Conservation (phyloP, 2,797 vertebrate species). For the Arrhamphus sclerolepis region DNA sequence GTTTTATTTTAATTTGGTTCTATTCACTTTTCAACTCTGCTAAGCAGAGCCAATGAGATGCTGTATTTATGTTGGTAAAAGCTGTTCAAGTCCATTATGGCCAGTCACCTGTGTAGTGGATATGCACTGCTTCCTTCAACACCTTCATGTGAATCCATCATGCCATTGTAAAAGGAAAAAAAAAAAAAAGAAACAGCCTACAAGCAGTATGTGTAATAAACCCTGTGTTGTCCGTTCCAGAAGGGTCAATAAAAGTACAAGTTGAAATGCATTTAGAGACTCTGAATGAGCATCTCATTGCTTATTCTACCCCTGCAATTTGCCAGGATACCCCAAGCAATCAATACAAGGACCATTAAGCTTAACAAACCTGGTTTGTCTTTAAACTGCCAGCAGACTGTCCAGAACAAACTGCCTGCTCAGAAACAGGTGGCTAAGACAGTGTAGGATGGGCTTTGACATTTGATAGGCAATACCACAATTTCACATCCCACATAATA, state of each 20-base stretch:
- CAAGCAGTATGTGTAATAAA: slow-evolving; percentile 68
- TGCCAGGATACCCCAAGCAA: slow-evolving; percentile 68
- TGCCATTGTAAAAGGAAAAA: slow-evolving; percentile 66
- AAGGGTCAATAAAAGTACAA: slow-evolving; percentile 75
- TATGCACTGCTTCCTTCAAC: slow-evolving; percentile 23
- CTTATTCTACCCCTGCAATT: slow-evolving; percentile 65
- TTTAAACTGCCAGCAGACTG: slow-evolving; percentile 64
- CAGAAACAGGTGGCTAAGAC: slow-evolving; percentile 13
- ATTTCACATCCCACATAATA: not conserved
- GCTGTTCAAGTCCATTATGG: slow-evolving; percentile 27
- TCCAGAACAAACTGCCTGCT: slow-evolving; percentile 30
- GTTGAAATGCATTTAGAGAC: slow-evolving; percentile 70
- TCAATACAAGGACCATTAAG: slow-evolving; percentile 83
- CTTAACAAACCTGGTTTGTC: slow-evolving; percentile 78
- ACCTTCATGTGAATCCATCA: slow-evolving; percentile 43
- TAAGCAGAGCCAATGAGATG: slow-evolving; percentile 10
- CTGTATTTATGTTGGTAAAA: slow-evolving; percentile 24
- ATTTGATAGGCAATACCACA: not conserved
- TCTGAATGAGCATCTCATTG: slow-evolving; percentile 68
- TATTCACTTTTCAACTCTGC: slow-evolving; percentile 36
- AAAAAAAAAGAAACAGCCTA: slow-evolving; percentile 59
- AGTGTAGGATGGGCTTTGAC: slow-evolving; percentile 13
- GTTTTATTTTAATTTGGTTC: slow-evolving; percentile 41
- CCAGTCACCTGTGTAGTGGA: slow-evolving; percentile 21
- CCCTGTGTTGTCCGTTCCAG: slow-evolving; percentile 41